phyloP scores from a whole-genome alignment of 2,113 vertebrate species.

The Heloderma charlesbogerti region DNA sequence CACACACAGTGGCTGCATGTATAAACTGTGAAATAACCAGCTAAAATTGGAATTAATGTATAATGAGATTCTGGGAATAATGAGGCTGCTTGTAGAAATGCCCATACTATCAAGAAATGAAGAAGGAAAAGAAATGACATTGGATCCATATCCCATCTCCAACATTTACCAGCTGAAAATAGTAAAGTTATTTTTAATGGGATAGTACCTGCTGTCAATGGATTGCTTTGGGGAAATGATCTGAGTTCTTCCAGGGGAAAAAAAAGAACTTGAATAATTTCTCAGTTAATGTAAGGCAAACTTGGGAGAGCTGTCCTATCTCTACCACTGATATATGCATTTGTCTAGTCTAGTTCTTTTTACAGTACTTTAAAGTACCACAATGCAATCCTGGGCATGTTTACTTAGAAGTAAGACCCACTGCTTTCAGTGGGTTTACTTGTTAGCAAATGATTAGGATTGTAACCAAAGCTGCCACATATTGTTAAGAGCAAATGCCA shows the following conservation, averaged over 20 bases:
- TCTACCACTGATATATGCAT: background rate
- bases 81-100: background rate
- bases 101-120: background rate
- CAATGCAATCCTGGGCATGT: background rate
- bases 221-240: background rate
- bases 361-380: no score
- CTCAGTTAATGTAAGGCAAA: background rate
- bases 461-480: no score
- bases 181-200: background rate
- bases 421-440: background rate
- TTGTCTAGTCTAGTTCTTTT: background rate
- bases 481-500: no score
- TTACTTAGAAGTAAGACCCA: background rate
- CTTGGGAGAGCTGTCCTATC: background rate
- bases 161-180: background rate
- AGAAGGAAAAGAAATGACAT: background rate
- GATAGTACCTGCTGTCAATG: background rate
- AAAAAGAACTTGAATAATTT: background rate
- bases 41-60: background rate
- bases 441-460: no score
- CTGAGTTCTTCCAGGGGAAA: background rate
- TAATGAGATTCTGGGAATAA: background rate
- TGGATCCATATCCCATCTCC: background rate
- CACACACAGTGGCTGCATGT: background rate
- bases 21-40: constrained; percentile 13